Evolutionary conservation across 2,113 vertebrate genomes (phyloP).

Genomic region (Gobius niger): DNA sequence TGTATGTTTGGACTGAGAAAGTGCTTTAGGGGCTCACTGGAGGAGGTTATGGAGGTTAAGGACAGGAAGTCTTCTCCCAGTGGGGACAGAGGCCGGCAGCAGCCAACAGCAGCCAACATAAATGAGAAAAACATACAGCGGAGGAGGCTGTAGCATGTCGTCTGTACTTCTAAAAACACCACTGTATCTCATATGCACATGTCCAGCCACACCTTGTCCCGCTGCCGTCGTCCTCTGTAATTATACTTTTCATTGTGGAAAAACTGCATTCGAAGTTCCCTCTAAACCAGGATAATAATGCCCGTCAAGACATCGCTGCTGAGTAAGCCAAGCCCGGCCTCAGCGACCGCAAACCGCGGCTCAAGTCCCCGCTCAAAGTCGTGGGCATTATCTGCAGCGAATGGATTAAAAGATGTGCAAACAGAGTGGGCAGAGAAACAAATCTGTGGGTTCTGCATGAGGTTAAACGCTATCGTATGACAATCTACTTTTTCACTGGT

Average conservation of each 20-base stretch:
- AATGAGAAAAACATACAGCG: conserved; percentile 8
- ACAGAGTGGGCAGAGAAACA: not conserved
- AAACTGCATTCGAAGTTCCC: conserved; percentile 1
- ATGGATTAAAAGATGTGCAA: not conserved
- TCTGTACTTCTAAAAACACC: conserved; percentile 6
- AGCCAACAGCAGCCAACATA: not conserved
- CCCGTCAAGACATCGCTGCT: not conserved
- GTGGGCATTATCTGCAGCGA: not conserved
- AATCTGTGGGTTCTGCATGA: not conserved
- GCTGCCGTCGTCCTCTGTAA: not conserved
- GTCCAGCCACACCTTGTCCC: conserved; percentile 17
- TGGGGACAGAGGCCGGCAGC: not conserved
- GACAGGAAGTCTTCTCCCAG: conserved; percentile 7
- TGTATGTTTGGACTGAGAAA: not conserved
- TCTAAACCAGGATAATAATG: conserved; percentile 12
- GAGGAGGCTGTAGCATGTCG: not conserved
- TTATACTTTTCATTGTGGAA: conserved; percentile 18
- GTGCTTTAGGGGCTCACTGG: not conserved
- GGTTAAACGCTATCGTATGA: not conserved
- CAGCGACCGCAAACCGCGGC: conserved; percentile 22
- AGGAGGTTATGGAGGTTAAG: not conserved
- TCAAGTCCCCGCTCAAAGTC: conserved; percentile 18
- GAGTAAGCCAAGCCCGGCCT: conserved; percentile 18
- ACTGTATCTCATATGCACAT: not conserved
- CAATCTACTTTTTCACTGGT: not conserved